Base-by-base conservation (phyloP, 2,113 vertebrate species). In the Probosciger aterrimus region DNA sequence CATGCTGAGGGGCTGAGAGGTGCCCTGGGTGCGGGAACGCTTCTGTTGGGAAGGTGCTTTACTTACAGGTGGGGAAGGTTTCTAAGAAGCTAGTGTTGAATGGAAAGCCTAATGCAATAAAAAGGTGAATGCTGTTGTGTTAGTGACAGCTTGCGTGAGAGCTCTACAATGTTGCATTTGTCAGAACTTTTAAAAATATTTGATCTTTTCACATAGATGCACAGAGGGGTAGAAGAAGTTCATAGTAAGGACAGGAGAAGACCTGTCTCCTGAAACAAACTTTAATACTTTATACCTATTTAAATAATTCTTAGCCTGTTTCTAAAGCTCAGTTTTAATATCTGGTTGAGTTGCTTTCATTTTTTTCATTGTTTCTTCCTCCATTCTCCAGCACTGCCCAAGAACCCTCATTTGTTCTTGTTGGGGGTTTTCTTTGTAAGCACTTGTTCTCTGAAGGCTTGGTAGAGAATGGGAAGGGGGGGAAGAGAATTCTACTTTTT, bases 11-110 rank as follows among this genome's bases (percentile, higher is more conserved):
- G 24, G 23, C 2, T 18, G 25, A 1, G 14, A 20, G 59, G 20
- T 18, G 9, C 6, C 43, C 1, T 8, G 7, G 4, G 14, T 14
- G 12, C 4, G 2, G 24, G 30, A 8, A 4, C 4, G 1, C 11
- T 39, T 24, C 11, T 11, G 0, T 22, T 4, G 2, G 37, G 27
- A 24, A 12, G 14, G 18, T 19, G n/a, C n/a, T n/a, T n/a, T n/a
- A n/a, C n/a, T n/a, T n/a, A n/a, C n/a, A n/a, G n/a, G n/a, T n/a
- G n/a, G 2, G 37, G 27, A 24, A 12, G 14, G 18, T 19, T 37
- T 53, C 25, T 33, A 7, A 55, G 25, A 53, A 28, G 15, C 17
- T 22, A 16, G 7, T 2, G 2, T 19, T 22, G 47, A 33, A 28
- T 22, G 11, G 53, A 53, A 41, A 33, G 7, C n/a, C 30, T 41